Evolutionary conservation across 2,888 invertebrate species (phyloP).

Genomic region (Himalopsyche kuldschensis): DNA sequence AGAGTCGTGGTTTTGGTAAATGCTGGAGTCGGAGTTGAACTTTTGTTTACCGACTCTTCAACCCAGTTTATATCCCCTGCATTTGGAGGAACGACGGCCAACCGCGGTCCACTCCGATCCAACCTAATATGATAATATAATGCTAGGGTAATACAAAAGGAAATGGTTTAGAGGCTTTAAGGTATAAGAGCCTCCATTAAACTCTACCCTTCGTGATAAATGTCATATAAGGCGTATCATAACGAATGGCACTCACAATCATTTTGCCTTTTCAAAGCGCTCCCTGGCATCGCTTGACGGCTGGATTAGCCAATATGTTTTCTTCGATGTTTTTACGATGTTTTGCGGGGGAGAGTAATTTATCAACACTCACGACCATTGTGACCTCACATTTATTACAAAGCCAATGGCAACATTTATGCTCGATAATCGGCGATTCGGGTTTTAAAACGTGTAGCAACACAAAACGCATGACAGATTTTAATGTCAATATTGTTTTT

Average conservation of each 20-base stretch:
- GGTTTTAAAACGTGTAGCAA: too few relatives aligned
- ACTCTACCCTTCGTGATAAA: conserved; percentile 15
- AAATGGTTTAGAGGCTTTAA: background rate
- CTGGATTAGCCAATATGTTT: background rate
- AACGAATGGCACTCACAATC: conserved; percentile 8
- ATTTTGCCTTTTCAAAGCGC: background rate
- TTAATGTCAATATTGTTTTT: too few relatives aligned
- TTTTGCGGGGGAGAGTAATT: background rate
- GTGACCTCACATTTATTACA: background rate
- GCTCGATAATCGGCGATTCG: too few relatives aligned
- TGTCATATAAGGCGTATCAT: conserved; percentile 10
- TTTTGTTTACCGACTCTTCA: too few relatives aligned
- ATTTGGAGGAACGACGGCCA: background rate
- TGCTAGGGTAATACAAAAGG: background rate
- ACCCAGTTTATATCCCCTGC: background rate
- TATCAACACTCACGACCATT: background rate
- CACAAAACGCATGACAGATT: too few relatives aligned
- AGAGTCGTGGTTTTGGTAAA: too few relatives aligned
- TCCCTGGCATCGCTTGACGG: background rate
- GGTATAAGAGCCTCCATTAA: conserved; percentile 10
- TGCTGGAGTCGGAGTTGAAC: too few relatives aligned
- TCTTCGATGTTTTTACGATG: background rate
- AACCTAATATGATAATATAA: background rate
- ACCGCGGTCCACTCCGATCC: background rate
- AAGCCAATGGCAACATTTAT: too few relatives aligned